These are phyloP conservation scores for Hipparchia sbordonii DNA, from an alignment of 2,888 invertebrate species.

Conservation along the genomic window DNA sequence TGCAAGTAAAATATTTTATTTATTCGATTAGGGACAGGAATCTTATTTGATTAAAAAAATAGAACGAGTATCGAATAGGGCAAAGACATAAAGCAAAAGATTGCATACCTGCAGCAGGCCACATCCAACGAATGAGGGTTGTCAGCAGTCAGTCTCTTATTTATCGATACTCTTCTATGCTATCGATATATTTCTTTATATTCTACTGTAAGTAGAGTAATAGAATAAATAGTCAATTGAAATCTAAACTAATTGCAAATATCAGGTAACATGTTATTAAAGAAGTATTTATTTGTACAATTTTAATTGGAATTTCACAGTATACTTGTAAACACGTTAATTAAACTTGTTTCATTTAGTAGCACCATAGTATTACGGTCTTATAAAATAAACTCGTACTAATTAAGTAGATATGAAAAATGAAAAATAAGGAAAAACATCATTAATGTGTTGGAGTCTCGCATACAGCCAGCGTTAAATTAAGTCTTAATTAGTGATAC, in stretches of 20 bases:
- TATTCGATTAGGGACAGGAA: conserved; percentile 13
- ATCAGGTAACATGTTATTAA: not conserved
- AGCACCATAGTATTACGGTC: conserved; percentile 24
- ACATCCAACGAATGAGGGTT: conserved; percentile 52
- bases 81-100: conserved; percentile 67
- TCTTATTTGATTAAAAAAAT: conserved; percentile 34
- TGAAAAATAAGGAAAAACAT: conserved; percentile 36
- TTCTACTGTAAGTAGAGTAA: not conserved
- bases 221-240: not conserved
- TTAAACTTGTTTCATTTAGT: conserved; percentile 31
- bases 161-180: conserved; percentile 52
- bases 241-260: not conserved
- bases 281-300: conserved; percentile 13
- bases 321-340: conserved; percentile 31
- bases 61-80: conserved; percentile 55
- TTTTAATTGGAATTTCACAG: conserved; percentile 25
- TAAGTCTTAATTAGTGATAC: conserved; percentile 43
- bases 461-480: conserved; percentile 30
- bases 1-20: not conserved
- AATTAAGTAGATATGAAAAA: conserved; percentile 39
- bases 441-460: conserved; percentile 32
- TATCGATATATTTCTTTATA: not conserved
- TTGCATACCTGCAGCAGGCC: conserved; percentile 69
- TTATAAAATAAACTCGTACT: conserved; percentile 35
- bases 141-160: conserved; percentile 34